Base-by-base conservation (phyloP, 2,113 vertebrate genomes). In the Micromys minutus region DNA sequence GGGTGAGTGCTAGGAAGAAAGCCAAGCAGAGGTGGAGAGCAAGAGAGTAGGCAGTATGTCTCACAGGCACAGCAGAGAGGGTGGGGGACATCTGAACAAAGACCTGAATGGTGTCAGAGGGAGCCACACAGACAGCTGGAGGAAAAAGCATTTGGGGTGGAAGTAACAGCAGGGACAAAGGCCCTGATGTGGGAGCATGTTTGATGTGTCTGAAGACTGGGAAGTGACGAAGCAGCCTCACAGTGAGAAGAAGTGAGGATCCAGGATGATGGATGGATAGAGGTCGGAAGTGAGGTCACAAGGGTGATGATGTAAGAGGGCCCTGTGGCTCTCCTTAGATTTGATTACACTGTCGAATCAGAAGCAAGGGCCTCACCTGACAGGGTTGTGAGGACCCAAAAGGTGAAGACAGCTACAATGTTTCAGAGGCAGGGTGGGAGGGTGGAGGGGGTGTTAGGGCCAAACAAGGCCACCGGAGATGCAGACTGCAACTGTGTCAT, bases 121-220 rank as follows among this genome's bases (percentile, higher is more conserved):
- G n/a, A 84, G 24, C 26, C 57, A 2, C 17, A 39, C 26, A 77
- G 81, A 31, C 11, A 22, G 80, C 71, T 47, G 19, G 67, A 77
- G 85, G 85, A 52, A 42, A 90, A 74, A 57, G 22, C 72, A 31
- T 55, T 42, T 52, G 52, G 10, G 22, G 26, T 36, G 22, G 45
- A 67, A 47, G n/a, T 42, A 47, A 57, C 59, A 94, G 72, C 90
- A 57, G 63, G 65, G 45, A 26, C 77, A 65, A 72, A 89, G 74
- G 45, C 69, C 72, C 74, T 26, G 88, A 45, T n/a, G 59, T 6
- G 36, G 65, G 45, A 72, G 22, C 77, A 12, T 22, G 19, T 21
- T 45, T 63, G 91, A 36, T 9, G 45, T 13, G 24, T 36, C 39
- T 81, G 91, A 42, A 15, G 31, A 52, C 10, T 7, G 50, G 81